Evolutionary conservation across 2,797 vertebrate species (phyloP).

Genomic region (Argyrosomus regius): DNA sequence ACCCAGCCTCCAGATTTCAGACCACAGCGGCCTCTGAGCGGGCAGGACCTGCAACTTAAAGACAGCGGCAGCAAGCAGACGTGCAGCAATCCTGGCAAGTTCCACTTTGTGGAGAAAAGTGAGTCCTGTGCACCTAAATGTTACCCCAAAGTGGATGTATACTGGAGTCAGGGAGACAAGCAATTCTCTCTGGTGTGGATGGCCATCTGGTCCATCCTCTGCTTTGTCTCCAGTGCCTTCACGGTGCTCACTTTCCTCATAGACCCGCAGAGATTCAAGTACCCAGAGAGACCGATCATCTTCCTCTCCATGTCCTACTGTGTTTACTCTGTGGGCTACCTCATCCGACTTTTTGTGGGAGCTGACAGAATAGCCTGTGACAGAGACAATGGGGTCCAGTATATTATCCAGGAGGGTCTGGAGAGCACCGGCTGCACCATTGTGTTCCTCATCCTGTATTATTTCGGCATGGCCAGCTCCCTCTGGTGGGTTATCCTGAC

Average conservation of each 20-base stretch:
- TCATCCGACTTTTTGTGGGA: constrained; percentile 96
- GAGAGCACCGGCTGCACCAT: constrained; percentile 99
- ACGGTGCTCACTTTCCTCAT: constrained; percentile 98
- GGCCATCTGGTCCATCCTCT: constrained; percentile 95
- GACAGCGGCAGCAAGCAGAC: constrained; percentile 77
- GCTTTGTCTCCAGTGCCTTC: constrained; percentile 97
- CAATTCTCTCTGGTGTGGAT: constrained; percentile 95
- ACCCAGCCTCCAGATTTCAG: constrained; percentile 92
- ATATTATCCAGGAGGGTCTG: constrained; percentile 97
- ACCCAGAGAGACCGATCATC: constrained; percentile 98
- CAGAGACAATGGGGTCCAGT: constrained; percentile 93
- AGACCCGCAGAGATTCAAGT: constrained; percentile 96
- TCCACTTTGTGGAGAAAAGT: constrained; percentile 96
- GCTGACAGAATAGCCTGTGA: constrained; percentile 96
- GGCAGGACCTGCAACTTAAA: constrained; percentile 79
- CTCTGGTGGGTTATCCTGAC: constrained; percentile 99
- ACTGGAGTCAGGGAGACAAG: constrained; percentile 97
- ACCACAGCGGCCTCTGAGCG: constrained; percentile 86
- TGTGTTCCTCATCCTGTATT: constrained; percentile 97
- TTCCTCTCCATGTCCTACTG: constrained; percentile 99
- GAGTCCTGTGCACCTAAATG: constrained; percentile 95
- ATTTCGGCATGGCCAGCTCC: constrained; percentile 99
- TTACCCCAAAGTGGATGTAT: constrained; percentile 93
- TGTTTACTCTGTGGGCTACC: constrained; percentile 96
- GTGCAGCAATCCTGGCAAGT: constrained; percentile 94